Evolutionary conservation across 2,888 invertebrate species (phyloP).

Genomic region (Synergus gifuensis): DNA sequence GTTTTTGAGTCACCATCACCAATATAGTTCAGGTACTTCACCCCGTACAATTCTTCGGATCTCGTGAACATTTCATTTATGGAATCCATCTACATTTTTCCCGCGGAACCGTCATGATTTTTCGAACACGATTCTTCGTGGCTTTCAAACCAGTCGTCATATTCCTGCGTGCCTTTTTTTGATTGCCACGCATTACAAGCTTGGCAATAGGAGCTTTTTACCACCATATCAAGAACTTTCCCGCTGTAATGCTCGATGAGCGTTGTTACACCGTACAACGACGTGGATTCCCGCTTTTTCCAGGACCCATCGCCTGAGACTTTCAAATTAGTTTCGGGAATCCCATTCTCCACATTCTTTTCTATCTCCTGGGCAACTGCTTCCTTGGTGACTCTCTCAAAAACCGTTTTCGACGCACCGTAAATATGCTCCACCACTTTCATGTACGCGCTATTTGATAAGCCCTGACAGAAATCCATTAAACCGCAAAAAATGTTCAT

Average conservation of each 20-base stretch:
- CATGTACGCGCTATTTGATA: conserved; percentile 54
- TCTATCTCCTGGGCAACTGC: conserved; percentile 55
- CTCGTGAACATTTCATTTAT: too few species aligned
- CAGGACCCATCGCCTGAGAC: conserved; percentile 58
- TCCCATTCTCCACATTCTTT: conserved; percentile 52
- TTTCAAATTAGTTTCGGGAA: conserved; percentile 50
- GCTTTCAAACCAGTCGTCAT: too few species aligned
- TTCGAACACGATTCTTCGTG: too few species aligned
- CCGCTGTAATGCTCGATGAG: too few species aligned
- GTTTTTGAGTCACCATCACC: conserved; percentile 55
- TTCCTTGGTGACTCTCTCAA: conserved; percentile 51
- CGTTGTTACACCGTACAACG: background rate
- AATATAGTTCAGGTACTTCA: conserved; percentile 53
- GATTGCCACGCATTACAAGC: background rate
- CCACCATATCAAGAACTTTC: background rate
- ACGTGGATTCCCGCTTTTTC: conserved; percentile 53
- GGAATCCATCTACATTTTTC: too few species aligned
- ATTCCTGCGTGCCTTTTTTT: too few species aligned
- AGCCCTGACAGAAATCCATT: conserved; percentile 60
- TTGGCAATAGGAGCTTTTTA: too few species aligned
- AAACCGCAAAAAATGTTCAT: conserved; percentile 62
- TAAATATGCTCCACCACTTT: conserved; percentile 50
- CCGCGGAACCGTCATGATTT: too few species aligned
- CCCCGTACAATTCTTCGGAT: conserved; percentile 25
- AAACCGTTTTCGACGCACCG: conserved; percentile 52